phyloP scores from a whole-genome alignment of 2,888 invertebrate genomes.

The Chironomus riparius region DNA sequence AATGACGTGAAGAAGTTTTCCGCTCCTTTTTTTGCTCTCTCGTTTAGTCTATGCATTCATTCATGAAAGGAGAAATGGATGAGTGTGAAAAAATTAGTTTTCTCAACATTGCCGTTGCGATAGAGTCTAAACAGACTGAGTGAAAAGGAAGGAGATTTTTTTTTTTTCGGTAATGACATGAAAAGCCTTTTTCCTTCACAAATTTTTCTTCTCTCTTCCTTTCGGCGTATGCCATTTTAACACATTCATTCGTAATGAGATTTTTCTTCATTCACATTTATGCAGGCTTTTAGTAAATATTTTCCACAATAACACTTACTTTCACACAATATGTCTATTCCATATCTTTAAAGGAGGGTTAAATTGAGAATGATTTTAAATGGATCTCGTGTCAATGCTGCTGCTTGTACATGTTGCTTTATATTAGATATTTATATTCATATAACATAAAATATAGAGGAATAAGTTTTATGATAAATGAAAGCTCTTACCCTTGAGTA shows the following conservation, averaged over 20 bases:
- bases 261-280: background rate
- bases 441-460: too few species aligned
- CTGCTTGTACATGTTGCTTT: too few species aligned
- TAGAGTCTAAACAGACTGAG: background rate
- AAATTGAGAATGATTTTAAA: background rate
- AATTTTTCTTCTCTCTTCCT: background rate
- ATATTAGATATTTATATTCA: too few species aligned
- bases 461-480: too few species aligned
- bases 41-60: background rate
- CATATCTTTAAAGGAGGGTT: background rate
- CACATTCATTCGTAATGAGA: background rate
- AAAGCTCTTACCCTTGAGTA: too few species aligned
- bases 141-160: background rate
- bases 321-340: background rate
- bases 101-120: background rate
- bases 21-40: background rate
- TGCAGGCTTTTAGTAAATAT: background rate
- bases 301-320: background rate
- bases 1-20: constrained; percentile 8
- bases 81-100: background rate
- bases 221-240: background rate
- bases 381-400: too few species aligned
- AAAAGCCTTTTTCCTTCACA: background rate
- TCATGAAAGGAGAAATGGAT: background rate
- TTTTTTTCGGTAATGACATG: background rate